Conservation (phyloP, 2,797 vertebrate genomes). For the Numenius phaeopus region DNA sequence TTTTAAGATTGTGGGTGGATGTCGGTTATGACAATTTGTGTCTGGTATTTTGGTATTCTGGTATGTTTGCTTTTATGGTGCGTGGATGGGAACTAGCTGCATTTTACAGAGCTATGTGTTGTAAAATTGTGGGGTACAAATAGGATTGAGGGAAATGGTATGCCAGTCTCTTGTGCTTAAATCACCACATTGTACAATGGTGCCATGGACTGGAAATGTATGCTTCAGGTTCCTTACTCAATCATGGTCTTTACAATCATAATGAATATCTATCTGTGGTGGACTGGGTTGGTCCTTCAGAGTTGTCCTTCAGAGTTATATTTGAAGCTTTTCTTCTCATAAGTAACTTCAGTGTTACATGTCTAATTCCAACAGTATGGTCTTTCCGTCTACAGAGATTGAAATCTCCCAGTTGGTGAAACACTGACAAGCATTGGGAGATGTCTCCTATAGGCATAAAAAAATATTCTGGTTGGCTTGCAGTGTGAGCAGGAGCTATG, state of each 20-base stretch:
- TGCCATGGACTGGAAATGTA: not conserved
- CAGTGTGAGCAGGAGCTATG: not conserved
- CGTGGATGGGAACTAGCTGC: not conserved
- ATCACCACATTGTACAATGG: accelerated
- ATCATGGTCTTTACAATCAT: not conserved
- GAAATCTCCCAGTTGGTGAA: not conserved
- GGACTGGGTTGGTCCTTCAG: not conserved
- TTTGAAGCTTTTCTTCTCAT: not conserved
- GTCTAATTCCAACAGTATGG: not conserved
- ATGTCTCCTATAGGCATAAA: not conserved
- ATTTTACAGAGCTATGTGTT: not conserved
- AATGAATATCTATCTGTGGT: not conserved
- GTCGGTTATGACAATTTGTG: not conserved
- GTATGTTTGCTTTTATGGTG: not conserved
- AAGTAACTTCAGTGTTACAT: not conserved
- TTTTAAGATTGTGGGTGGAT: not conserved
- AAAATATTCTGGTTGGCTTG: not conserved
- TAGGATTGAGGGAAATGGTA: not conserved
- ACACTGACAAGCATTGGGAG: not conserved
- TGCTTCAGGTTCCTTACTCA: not conserved
- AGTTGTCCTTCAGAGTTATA: not conserved
- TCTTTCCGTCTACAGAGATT: not conserved
- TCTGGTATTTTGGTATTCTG: not conserved
- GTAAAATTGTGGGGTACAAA: not conserved
- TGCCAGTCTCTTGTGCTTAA: not conserved